phyloP scores from a whole-genome alignment of 2,113 vertebrate species.

The Pseudorasbora parva region DNA sequence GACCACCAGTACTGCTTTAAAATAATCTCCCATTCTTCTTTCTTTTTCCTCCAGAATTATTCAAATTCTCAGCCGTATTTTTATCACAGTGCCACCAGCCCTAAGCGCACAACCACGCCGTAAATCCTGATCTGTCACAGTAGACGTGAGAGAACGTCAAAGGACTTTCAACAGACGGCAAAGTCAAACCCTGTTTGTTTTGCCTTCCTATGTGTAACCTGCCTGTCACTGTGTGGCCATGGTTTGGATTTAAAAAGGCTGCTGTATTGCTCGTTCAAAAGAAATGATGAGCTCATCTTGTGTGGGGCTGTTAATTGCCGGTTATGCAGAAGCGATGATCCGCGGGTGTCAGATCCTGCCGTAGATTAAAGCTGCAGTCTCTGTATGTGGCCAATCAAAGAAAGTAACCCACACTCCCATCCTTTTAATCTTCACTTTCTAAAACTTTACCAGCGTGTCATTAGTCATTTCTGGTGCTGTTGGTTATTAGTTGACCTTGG shows the following conservation, averaged over 20 bases:
- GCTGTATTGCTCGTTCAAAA: conserved; percentile 30
- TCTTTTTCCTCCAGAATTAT: neutral
- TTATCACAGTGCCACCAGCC: conserved; percentile 9
- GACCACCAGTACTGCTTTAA: neutral
- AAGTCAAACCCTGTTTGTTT: conserved; percentile 8
- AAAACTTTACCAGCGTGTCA: neutral
- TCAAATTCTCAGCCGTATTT: neutral
- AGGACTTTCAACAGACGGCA: conserved; percentile 10
- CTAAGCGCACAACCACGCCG: neutral
- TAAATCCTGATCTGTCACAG: conserved; percentile 21
- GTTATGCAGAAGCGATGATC: neutral
- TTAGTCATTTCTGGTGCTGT: neutral
- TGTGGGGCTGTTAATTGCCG: conserved; percentile 9
- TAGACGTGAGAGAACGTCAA: neutral
- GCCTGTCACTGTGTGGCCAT: neutral
- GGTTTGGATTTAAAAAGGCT: conserved; percentile 12
- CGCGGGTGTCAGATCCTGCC: conserved; percentile 11
- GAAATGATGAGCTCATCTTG: conserved; percentile 30
- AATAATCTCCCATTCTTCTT: conserved; percentile 19
- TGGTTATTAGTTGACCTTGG: neutral
- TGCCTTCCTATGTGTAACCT: neutral
- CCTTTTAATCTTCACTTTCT: neutral
- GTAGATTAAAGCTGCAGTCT: conserved; percentile 18
- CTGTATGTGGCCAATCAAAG: conserved; percentile 33
- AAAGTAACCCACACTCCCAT: conserved; percentile 4